These are phyloP conservation scores for Kryptopterus vitreolus DNA, from an alignment of 2,797 vertebrate species.

Conservation along the genomic window DNA sequence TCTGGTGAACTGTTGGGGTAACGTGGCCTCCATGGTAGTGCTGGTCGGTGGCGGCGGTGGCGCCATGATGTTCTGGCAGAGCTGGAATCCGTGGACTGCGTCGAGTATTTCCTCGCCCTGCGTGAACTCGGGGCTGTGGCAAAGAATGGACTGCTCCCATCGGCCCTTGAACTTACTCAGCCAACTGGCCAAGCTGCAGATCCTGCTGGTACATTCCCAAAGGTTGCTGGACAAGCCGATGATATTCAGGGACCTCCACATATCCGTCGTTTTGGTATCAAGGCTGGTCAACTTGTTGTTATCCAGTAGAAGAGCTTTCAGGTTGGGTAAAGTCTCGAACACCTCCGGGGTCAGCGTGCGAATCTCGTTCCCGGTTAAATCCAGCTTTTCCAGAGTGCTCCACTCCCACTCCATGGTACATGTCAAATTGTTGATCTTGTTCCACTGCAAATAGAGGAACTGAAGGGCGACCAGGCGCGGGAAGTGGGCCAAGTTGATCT, in stretches of 20 bases:
- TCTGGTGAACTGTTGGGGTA: slow-evolving; percentile 79
- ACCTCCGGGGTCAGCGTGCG: slow-evolving; percentile 87
- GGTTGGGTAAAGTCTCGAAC: slow-evolving; percentile 95
- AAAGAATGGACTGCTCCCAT: slow-evolving; percentile 97
- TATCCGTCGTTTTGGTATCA: slow-evolving; percentile 86
- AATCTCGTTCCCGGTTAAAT: slow-evolving; percentile 95
- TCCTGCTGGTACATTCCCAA: slow-evolving; percentile 97
- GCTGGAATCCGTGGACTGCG: slow-evolving; percentile 95
- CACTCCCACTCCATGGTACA: slow-evolving; percentile 98
- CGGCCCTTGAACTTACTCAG: slow-evolving; percentile 93
- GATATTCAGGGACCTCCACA: slow-evolving; percentile 86
- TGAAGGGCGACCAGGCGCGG: slow-evolving; percentile 94
- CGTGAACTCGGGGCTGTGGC: slow-evolving; percentile 93
- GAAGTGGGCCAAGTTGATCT: slow-evolving; percentile 99
- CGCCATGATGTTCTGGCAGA: slow-evolving; percentile 95
- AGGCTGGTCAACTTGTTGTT: slow-evolving; percentile 95
- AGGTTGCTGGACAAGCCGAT: slow-evolving; percentile 94
- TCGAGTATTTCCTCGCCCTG: slow-evolving; percentile 99
- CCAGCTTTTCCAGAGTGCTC: slow-evolving; percentile 95
- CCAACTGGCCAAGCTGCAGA: slow-evolving; percentile 95
- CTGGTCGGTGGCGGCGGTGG: slow-evolving; percentile 82
- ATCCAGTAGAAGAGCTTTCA: slow-evolving; percentile 95
- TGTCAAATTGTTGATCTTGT: slow-evolving; percentile 97
- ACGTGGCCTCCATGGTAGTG: slow-evolving; percentile 73
- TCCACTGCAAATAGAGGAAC: slow-evolving; percentile 96